Evolutionary conservation across 2,888 invertebrate genomes (phyloP).

Genomic region (Epinotia bilunana): DNA sequence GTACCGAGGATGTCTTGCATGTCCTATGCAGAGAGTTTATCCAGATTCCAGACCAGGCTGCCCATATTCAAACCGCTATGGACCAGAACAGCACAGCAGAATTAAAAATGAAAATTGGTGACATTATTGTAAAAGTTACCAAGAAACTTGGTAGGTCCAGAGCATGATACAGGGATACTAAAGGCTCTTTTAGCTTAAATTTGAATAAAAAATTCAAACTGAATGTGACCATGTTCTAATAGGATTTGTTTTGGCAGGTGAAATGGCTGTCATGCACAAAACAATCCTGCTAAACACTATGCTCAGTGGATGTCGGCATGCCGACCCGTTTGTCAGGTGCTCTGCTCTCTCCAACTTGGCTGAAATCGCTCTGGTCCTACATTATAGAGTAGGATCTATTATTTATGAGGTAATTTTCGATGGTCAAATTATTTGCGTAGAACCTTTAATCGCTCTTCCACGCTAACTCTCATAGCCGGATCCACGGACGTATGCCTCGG

Average conservation of each 20-base stretch:
- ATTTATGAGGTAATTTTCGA: conserved; percentile 87
- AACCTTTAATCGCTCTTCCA: neutral
- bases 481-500: no score
- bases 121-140: conserved; percentile 90
- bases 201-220: neutral
- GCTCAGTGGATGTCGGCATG: conserved; percentile 87
- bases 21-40: conserved; percentile 88
- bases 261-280: conserved; percentile 88
- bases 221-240: neutral
- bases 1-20: conserved; percentile 88
- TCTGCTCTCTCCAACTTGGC: conserved; percentile 94
- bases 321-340: conserved; percentile 89
- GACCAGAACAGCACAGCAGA: conserved; percentile 79
- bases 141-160: conserved; percentile 86
- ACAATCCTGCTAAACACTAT: conserved; percentile 88
- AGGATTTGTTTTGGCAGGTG: conserved; percentile 82
- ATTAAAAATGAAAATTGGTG: conserved; percentile 91
- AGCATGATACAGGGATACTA: neutral
- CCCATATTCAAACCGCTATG: conserved; percentile 58
- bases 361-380: conserved; percentile 90
- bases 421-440: neutral
- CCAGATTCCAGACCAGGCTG: conserved; percentile 54
- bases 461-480: no score
- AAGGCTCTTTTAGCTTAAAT: neutral
- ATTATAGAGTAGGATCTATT: conserved; percentile 89